These are phyloP conservation scores for Anniella stebbinsi DNA, from an alignment of 2,797 vertebrate genomes.

Conservation along the genomic window DNA sequence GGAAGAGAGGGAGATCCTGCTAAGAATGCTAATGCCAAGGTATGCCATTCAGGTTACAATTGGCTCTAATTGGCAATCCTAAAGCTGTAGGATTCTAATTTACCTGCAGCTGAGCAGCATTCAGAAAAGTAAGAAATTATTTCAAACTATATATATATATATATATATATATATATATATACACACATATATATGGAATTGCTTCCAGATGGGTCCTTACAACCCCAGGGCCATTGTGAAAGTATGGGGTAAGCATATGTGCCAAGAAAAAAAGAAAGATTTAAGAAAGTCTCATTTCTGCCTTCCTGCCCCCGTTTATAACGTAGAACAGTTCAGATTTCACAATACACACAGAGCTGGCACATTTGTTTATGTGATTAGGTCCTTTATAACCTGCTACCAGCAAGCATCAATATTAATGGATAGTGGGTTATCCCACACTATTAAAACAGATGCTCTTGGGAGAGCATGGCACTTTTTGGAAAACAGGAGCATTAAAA, in stretches of 20 bases:
- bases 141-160: constrained; percentile 45
- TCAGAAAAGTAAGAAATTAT: constrained; percentile 47
- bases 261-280: neutral
- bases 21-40: constrained; percentile 39
- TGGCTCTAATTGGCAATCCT: constrained; percentile 48
- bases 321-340: constrained; percentile 37
- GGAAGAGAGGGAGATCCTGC: neutral
- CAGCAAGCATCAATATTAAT: constrained; percentile 31
- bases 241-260: constrained; percentile 25
- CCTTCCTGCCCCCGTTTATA: neutral
- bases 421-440: neutral
- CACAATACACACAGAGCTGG: neutral
- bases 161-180: too few relatives aligned
- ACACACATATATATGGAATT: constrained; percentile 9
- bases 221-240: constrained; percentile 24
- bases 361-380: constrained; percentile 39
- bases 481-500: constrained; percentile 17
- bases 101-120: constrained; percentile 51
- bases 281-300: neutral
- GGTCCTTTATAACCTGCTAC: constrained; percentile 41
- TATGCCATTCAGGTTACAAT: constrained; percentile 7
- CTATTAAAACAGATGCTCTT: constrained; percentile 27
- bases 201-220: constrained; percentile 33
- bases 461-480: constrained; percentile 12
- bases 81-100: constrained; percentile 48